Conservation (phyloP, 30 jellyfish, hydroid and myxozoan species). For the Aurelia coerulea region DNA sequence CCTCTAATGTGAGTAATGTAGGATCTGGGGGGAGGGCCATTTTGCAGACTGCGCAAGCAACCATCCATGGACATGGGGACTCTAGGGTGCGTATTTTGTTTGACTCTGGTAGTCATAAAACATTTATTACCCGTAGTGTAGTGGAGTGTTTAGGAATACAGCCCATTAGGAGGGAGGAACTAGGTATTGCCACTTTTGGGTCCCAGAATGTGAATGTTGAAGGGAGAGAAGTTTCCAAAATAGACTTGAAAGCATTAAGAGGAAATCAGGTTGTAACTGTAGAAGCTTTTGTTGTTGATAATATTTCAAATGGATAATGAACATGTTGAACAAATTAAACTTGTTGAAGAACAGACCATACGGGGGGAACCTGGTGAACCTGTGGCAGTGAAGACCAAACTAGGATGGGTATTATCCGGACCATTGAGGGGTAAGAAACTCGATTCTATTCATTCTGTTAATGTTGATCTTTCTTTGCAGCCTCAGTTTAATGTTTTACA, state of each 20-base stretch:
- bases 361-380: no score
- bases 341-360: no score
- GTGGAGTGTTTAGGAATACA: constrained; percentile 9
- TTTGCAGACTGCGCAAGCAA: constrained; percentile 39
- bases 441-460: no score
- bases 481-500: no score
- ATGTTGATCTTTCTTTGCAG: no score
- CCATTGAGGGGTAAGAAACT: no score
- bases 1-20: constrained; percentile 15
- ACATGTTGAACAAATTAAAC: constrained; percentile 10
- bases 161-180: constrained; percentile 2
- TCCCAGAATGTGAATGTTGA: constrained; percentile 19
- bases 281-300: constrained; percentile 20
- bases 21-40: constrained; percentile 39
- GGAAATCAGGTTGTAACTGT: not conserved
- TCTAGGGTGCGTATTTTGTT: constrained; percentile 30
- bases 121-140: constrained; percentile 20
- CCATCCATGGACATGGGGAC: constrained; percentile 1
- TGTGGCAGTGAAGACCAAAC: no score
- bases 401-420: no score
- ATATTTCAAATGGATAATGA: constrained; percentile 17
- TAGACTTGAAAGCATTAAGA: constrained; percentile 1
- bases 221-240: constrained; percentile 24
- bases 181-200: constrained; percentile 26
- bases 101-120: constrained; percentile 44